Conservation (phyloP, 2,888 invertebrate species). For the Argyra leucocephala region DNA sequence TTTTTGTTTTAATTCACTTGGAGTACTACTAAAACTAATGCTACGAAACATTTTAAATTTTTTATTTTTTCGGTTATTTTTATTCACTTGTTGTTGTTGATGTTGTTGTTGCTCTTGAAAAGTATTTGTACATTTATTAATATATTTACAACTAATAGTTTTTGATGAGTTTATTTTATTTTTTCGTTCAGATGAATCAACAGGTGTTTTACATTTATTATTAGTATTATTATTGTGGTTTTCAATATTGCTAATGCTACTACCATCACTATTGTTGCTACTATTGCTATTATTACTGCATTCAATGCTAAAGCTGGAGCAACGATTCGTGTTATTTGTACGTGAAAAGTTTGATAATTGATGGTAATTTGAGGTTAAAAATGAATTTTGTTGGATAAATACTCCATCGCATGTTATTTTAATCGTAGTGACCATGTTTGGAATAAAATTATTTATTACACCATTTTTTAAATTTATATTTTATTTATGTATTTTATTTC, state of each 20-base stretch:
- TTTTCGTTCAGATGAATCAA: background rate
- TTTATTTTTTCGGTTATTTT: background rate
- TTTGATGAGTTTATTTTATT: background rate
- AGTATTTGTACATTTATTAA: background rate
- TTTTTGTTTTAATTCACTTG: constrained; percentile 3
- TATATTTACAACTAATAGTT: background rate
- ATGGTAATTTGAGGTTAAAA: constrained; percentile 30
- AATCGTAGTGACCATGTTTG: constrained; percentile 42
- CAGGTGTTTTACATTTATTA: background rate
- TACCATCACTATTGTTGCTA: background rate
- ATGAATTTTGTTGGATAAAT: constrained; percentile 42
- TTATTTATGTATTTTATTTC: background rate
- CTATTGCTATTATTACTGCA: background rate
- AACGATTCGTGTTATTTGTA: background rate
- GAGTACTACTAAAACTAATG: background rate
- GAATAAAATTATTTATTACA: constrained; percentile 9
- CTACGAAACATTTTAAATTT: background rate
- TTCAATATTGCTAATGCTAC: background rate
- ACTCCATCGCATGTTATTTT: constrained; percentile 44
- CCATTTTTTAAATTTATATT: constrained; percentile 8
- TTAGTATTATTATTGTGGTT: background rate
- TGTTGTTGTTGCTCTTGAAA: background rate
- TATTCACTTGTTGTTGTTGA: background rate
- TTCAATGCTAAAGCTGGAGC: background rate
- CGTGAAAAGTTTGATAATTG: constrained; percentile 6